These are phyloP conservation scores for Drosophila stalkeri DNA, from an alignment of 2,888 invertebrate genomes.

Conservation along the genomic window DNA sequence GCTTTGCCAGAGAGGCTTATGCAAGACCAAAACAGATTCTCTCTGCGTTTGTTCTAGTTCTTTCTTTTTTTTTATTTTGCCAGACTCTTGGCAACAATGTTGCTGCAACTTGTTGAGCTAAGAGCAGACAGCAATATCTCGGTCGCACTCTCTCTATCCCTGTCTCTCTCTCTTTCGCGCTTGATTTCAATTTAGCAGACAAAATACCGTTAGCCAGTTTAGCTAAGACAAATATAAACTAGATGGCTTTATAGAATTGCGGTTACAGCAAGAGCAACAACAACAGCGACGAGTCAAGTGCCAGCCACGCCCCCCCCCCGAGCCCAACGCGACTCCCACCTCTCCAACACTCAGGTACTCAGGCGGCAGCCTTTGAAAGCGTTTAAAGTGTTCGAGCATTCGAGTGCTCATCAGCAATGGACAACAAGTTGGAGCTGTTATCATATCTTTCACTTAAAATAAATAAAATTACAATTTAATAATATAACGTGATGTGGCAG, in stretches of 20 bases:
- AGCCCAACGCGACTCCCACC: background rate
- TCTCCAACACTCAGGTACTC: background rate
- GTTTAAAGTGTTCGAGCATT: constrained; percentile 3
- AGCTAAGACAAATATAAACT: constrained; percentile 70
- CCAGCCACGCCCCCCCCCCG: background rate
- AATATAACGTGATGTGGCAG: constrained; percentile 61
- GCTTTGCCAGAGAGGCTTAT: constrained; percentile 35
- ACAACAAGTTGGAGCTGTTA: constrained; percentile 62
- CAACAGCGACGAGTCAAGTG: constrained; percentile 29
- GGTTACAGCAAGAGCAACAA: constrained; percentile 43
- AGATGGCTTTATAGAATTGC: constrained; percentile 66
- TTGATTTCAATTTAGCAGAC: constrained; percentile 23
- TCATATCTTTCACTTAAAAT: constrained; percentile 80
- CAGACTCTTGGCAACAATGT: constrained; percentile 68
- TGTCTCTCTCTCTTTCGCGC: background rate
- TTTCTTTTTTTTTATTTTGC: no score
- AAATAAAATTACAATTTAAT: constrained; percentile 80
- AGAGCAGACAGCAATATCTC: constrained; percentile 17
- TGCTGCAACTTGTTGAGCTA: constrained; percentile 64
- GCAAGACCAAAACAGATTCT: constrained; percentile 40
- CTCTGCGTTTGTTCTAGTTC: constrained; percentile 66
- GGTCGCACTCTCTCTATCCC: background rate
- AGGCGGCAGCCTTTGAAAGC: constrained; percentile 71
- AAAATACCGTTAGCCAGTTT: constrained; percentile 48
- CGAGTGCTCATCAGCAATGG: constrained; percentile 62